These are phyloP conservation scores for Branchellion lobata DNA, from an alignment of 2,888 invertebrate species.

Conservation along the genomic window DNA sequence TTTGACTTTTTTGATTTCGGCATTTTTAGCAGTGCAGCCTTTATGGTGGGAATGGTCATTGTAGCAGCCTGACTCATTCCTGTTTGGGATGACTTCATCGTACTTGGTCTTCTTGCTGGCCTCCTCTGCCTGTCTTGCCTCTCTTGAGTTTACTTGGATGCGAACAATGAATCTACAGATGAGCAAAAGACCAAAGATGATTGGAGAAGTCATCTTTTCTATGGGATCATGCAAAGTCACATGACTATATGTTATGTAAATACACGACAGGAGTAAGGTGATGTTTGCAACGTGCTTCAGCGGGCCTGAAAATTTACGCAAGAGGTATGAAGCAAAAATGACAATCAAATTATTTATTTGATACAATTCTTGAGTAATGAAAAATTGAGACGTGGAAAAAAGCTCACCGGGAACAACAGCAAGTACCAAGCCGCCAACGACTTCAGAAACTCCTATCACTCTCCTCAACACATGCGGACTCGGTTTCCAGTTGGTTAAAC, in stretches of 20 bases:
- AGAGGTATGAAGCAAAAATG: not conserved
- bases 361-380: not conserved
- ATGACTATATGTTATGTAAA: slow-evolving; percentile 82
- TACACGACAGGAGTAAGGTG: slow-evolving; percentile 77
- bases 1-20: not conserved
- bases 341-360: not conserved
- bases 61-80: not conserved
- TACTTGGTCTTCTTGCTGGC: not conserved
- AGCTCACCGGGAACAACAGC: slow-evolving; percentile 59
- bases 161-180: slow-evolving; percentile 61
- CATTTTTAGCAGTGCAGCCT: not conserved
- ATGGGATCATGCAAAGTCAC: slow-evolving; percentile 59
- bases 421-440: slow-evolving; percentile 60
- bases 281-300: slow-evolving; percentile 86
- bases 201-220: slow-evolving; percentile 61
- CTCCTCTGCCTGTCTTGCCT: slow-evolving; percentile 42
- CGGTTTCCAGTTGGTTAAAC: slow-evolving; percentile 60
- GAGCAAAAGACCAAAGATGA: slow-evolving; percentile 61
- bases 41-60: not conserved
- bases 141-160: slow-evolving; percentile 55
- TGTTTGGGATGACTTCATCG: not conserved
- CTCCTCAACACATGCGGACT: slow-evolving; percentile 60
- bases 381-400: not conserved
- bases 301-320: slow-evolving; percentile 63
- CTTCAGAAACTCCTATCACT: slow-evolving; percentile 59